phyloP scores from a whole-genome alignment of 2,113 vertebrate genomes.

The Gymnogyps californianus region DNA sequence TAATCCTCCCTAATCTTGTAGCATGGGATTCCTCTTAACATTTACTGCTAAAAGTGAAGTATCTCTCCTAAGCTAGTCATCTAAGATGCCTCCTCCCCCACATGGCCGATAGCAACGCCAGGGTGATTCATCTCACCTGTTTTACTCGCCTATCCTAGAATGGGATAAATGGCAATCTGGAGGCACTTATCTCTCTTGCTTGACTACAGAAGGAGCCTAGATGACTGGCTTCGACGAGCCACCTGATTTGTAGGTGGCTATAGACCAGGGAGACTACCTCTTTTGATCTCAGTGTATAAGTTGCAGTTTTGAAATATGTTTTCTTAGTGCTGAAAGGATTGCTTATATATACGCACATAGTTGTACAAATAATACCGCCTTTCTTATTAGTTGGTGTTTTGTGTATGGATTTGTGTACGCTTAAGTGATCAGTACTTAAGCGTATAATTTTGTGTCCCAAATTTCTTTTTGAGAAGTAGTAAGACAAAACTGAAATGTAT shows the following conservation, averaged over 20 bases:
- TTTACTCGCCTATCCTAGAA: slow-evolving; percentile 52
- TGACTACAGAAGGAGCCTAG: slow-evolving; percentile 31
- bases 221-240: background rate
- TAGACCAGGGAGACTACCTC: background rate
- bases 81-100: background rate
- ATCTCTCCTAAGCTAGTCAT: background rate
- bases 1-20: background rate
- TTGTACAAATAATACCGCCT: background rate
- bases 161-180: slow-evolving; percentile 4
- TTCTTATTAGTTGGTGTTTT: background rate
- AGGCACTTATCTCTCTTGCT: slow-evolving; percentile 45
- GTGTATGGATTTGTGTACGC: background rate
- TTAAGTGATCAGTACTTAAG: background rate
- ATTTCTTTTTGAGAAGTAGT: background rate
- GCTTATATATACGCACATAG: background rate
- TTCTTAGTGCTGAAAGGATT: background rate
- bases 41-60: background rate
- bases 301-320: background rate
- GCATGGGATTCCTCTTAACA: background rate
- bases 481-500: background rate
- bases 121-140: slow-evolving; percentile 30
- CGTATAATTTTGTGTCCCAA: background rate
- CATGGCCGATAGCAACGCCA: background rate
- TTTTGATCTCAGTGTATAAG: background rate
- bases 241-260: background rate